These are phyloP conservation scores for Chionis minor DNA, from an alignment of 2,113 vertebrate genomes.

Conservation along the genomic window DNA sequence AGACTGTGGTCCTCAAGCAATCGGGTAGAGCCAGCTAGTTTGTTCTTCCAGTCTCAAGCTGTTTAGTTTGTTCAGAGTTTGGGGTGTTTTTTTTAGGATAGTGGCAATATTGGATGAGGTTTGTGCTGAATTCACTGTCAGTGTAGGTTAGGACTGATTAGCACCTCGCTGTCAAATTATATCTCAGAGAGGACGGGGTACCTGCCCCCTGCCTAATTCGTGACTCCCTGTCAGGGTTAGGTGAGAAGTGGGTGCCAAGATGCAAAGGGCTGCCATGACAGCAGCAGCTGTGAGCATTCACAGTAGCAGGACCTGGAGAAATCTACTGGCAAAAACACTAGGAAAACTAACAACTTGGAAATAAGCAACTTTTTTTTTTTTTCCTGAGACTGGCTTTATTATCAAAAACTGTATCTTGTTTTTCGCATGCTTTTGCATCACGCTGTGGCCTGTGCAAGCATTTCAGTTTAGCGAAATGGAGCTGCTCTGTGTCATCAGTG, in stretches of 20 bases:
- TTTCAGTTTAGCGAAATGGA: background rate
- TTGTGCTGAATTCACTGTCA: background rate
- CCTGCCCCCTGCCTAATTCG: background rate
- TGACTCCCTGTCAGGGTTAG: background rate
- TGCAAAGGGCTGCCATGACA: background rate
- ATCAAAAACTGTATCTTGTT: background rate
- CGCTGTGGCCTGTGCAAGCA: background rate
- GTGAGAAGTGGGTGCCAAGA: background rate
- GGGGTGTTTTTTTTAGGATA: background rate
- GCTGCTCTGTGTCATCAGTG: background rate
- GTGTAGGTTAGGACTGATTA: background rate
- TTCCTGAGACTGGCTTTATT: background rate
- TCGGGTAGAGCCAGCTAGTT: background rate
- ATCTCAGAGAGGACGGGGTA: background rate
- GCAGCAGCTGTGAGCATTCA: background rate
- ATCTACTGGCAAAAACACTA: background rate
- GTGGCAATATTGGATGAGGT: background rate
- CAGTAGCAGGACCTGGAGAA: background rate
- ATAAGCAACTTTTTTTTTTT: background rate
- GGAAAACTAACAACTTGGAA: background rate
- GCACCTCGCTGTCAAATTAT: background rate
- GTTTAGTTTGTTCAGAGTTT: background rate
- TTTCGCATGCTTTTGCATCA: background rate
- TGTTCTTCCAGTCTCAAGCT: background rate
- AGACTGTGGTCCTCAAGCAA: background rate